These are phyloP conservation scores for Pseudochirops cupreus DNA, from an alignment of 2,797 vertebrate species.

Conservation along the genomic window DNA sequence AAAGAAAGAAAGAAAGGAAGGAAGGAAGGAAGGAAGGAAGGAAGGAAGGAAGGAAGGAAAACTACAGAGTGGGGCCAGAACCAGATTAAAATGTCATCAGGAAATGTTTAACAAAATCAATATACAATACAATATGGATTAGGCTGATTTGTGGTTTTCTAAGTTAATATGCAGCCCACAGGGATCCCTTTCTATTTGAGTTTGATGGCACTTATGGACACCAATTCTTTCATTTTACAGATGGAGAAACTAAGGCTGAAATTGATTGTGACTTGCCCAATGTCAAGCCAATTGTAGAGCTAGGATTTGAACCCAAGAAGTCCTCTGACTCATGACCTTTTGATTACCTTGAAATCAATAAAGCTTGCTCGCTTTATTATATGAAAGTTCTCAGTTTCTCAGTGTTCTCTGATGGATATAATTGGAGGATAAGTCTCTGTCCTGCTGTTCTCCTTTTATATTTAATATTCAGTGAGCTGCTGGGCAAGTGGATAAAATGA, in stretches of 20 bases:
- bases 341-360: not conserved
- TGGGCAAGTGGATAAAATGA: not conserved
- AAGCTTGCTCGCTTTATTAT: not conserved
- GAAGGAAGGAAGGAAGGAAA: not conserved
- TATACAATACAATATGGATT: not conserved
- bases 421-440: not conserved
- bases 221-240: not conserved
- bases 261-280: not conserved
- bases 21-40: no score
- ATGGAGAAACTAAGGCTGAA: conserved; percentile 22
- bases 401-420: not conserved
- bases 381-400: not conserved
- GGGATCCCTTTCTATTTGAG: not conserved
- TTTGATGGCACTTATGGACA: not conserved
- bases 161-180: not conserved
- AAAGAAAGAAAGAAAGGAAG: no score
- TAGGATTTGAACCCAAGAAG: not conserved
- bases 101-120: not conserved
- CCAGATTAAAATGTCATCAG: not conserved
- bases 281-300: conserved; percentile 2
- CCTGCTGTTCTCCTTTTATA: not conserved
- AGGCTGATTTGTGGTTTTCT: not conserved
- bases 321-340: not conserved
- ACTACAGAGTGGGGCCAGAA: not conserved
- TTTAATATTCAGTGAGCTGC: not conserved